These are phyloP conservation scores for Cheilosia pagana DNA, from an alignment of 2,888 invertebrate species.

Conservation along the genomic window DNA sequence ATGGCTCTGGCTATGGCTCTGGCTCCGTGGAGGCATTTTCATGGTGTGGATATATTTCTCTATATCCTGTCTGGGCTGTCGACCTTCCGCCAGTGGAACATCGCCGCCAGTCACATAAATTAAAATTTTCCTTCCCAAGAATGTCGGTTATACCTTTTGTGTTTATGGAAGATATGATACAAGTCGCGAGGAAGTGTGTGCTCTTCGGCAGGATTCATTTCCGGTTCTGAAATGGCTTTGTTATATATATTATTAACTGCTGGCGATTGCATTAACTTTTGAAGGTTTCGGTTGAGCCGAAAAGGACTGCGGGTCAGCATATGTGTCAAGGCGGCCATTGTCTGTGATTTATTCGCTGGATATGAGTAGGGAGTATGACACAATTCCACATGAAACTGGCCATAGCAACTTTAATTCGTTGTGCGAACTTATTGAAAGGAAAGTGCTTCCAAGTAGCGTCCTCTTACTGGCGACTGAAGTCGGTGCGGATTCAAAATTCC, in stretches of 20 bases:
- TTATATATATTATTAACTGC: constrained; percentile 29
- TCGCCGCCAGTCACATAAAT: constrained; percentile 63
- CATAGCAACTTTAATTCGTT: not conserved
- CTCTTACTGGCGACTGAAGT: no score
- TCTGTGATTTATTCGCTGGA: constrained; percentile 46
- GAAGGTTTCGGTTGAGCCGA: constrained; percentile 26
- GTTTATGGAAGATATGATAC: constrained; percentile 22
- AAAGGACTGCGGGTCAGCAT: constrained; percentile 58
- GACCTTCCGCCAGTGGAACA: constrained; percentile 43
- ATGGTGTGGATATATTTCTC: constrained; percentile 67
- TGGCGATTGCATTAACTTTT: constrained; percentile 47
- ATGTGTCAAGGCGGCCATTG: constrained; percentile 25
- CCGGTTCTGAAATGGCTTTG: constrained; percentile 31
- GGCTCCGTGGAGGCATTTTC: constrained; percentile 69
- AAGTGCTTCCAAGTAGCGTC: no score
- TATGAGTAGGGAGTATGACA: not conserved
- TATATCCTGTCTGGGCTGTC: constrained; percentile 72
- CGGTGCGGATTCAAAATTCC: no score
- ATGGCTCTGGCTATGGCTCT: no score
- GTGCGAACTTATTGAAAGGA: not conserved
- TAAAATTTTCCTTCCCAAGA: constrained; percentile 58
- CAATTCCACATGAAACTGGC: constrained; percentile 40
- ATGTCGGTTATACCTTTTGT: constrained; percentile 13
- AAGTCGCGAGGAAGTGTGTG: not conserved
- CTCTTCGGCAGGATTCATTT: constrained; percentile 46